Base-by-base conservation (phyloP, 2,113 vertebrate genomes). In the Salvator merianae region DNA sequence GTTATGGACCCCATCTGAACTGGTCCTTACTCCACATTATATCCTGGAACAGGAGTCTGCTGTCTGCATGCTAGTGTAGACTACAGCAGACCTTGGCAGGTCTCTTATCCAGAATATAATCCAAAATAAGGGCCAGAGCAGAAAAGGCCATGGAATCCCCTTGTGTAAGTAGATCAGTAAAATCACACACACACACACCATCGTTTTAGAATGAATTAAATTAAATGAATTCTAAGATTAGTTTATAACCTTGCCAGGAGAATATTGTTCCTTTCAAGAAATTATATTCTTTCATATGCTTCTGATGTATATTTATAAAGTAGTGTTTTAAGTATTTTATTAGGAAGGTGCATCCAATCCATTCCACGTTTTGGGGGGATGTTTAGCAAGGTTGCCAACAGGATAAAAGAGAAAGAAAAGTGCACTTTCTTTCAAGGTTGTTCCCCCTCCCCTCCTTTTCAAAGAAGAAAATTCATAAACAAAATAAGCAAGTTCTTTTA, bases 401-500 rank as follows among this genome's bases (percentile, higher is more conserved):
- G 88, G 73, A 81, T 18, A 36, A 69, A 69, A 69, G 32, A 28
- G 55, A 34, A 38, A 36, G 40, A 85, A 38, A 69, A 18, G n/a
- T 62, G 68, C 20, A 34, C 68, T 65, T 91, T 73, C 78, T 93
- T 87, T 81, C 81, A 89, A 90, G 79, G 73, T 20, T 86, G 55
- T 83, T 18, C 38, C 13, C 18, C 18, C 14, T 30, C 34, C 32
- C 32, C 8, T 53, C 32, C 32, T 5, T 34, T 89, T 88, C 82
- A 74, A 88, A 89, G 73, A 5, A 91, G 74, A 81, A n/a, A 90
- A 34, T 87, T 14, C 22, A 59, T 34, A 90, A 85, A 91, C 83
- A 87, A 87, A 91, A 3, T 24, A 85, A 91, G 78, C 85, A 87
- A 90, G 3, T 26, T 65, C 76, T 79, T 91, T 85, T 10, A 20